Evolutionary conservation across 1,140 invertebrate genomes (phyloP).

Genomic region (Trachymyrmex cornetzi): DNA sequence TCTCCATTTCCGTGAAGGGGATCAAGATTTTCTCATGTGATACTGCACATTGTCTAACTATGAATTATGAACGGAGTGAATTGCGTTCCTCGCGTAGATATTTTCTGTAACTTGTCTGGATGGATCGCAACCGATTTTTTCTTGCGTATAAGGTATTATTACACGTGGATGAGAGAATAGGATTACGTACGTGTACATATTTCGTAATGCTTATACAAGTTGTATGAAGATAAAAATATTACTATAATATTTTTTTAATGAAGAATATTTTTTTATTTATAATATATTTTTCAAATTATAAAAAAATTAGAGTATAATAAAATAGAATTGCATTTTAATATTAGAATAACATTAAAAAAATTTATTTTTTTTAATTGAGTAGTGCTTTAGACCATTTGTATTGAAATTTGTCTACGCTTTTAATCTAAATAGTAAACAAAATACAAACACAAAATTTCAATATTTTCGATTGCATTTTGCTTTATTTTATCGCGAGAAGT

Average conservation of each 20-base stretch:
- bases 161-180: neutral
- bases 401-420: no score
- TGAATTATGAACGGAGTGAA: conserved; percentile 12
- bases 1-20: neutral
- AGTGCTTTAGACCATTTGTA: no score
- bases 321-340: no score
- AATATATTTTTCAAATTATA: neutral
- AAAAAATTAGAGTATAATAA: no score
- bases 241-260: no score
- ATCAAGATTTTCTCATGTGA: neutral
- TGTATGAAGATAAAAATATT: neutral
- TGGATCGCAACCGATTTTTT: neutral
- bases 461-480: no score
- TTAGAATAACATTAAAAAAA: no score
- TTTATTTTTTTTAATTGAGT: no score
- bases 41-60: neutral
- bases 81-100: neutral
- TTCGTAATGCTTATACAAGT: neutral
- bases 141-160: neutral
- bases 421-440: no score
- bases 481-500: no score
- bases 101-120: neutral
- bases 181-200: neutral
- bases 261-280: neutral
- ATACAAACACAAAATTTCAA: no score